Evolutionary conservation across 2,113 vertebrate genomes (phyloP).

Genomic region (Ochotona princeps): DNA sequence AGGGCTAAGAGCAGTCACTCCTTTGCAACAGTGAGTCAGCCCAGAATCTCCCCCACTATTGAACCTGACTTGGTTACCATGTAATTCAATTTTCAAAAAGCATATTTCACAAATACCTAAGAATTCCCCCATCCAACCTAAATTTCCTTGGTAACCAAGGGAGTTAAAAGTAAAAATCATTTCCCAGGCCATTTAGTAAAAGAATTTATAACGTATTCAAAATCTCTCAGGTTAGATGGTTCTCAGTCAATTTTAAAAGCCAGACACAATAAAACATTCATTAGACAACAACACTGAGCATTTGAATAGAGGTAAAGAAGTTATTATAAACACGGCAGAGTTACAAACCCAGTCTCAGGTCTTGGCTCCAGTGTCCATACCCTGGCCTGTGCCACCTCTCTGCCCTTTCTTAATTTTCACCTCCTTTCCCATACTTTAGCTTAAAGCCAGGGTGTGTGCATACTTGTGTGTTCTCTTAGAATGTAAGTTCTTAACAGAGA

Average conservation of each 20-base stretch:
- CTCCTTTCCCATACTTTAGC: not conserved
- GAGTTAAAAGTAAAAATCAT: not conserved
- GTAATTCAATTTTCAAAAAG: constrained; percentile 23
- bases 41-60: not conserved
- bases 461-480: not conserved
- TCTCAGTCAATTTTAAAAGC: not conserved
- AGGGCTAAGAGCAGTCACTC: not conserved
- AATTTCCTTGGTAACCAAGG: not conserved
- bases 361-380: not conserved
- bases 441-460: not conserved
- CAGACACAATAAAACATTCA: not conserved
- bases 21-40: not conserved
- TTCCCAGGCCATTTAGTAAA: not conserved
- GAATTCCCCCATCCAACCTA: constrained; percentile 10
- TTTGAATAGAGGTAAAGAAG: not conserved
- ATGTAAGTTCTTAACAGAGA: not conserved
- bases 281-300: not conserved
- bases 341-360: not conserved
- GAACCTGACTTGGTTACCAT: not conserved
- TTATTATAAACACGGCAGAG: not conserved
- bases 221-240: not conserved
- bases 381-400: not conserved
- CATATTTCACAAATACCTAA: not conserved
- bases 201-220: not conserved
- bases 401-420: not conserved